Base-by-base conservation (phyloP, 2,888 invertebrate genomes). In the Troglohyphantes excavatus region DNA sequence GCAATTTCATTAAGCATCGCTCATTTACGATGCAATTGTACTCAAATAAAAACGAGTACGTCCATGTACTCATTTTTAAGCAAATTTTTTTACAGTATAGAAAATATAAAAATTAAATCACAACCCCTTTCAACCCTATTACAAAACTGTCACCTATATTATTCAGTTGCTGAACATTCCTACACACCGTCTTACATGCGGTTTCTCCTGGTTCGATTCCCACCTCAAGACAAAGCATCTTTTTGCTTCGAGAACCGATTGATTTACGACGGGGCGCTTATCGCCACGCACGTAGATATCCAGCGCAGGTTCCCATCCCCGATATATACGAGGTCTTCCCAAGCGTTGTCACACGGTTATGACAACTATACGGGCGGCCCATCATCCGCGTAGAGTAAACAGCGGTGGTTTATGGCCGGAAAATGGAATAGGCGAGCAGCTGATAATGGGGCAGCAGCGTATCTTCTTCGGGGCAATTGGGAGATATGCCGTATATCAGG, bases 341-440 rank as follows among this genome's bases (percentile, higher is more conserved):
- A 39, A 53, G 68, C 19, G 68, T 13, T 90, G 84, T 83, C 89
- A 89, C 33, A 90, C 46, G 83, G 84, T 90, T 90, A 90, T 90
- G 89, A 90, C 89, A 90, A 90, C 78, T 90, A 90, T 90, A 90
- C 75, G 17, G 89, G 68, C 78, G 27, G 21, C 72, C 76, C 76
- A 68, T 89, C 82, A 88, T 73, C 65, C 43, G 68, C 27, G 46
- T 59, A 72, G 72, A 72, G 63, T 70, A 83, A 89, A 89, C 89
- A 89, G 65, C 26, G 17, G 21, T 82, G 83, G 70, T 90, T 90
- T 90, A 90, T 79, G 87, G 43, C 79, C 78, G 79, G 72, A 79
- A 72, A 87, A 46, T 79, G 87, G 53, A 73, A 70, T 59, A 75
- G 73, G 33, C 17, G 61, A 83, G 43, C 23, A 19, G 13, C 84